Base-by-base conservation (phyloP, 2,888 invertebrate genomes). In the Macaria notata region DNA sequence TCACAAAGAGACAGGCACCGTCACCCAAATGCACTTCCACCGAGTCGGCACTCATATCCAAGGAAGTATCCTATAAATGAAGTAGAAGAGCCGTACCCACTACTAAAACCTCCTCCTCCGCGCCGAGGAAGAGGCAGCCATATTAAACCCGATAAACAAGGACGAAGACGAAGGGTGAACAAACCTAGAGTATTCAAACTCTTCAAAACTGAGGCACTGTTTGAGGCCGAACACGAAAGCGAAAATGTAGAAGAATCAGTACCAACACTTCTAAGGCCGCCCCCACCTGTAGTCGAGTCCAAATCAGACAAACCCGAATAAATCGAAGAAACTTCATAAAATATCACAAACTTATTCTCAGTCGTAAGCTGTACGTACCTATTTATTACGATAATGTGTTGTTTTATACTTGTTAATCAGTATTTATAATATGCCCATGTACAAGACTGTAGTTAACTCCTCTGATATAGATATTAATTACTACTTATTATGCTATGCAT, bases 81-180 rank as follows among this genome's bases (percentile, higher is more conserved):
- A 41, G 59, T 81, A 0, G 72, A 73, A 7, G 91, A 87, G 60
- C 92, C 92, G 3, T 88, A 91, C 62, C 90, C 88, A 9, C 67
- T 92, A 29, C 65, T 92, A 38, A 89, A 89, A 69, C 92, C 92
- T 38, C 92, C 92, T 44, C 86, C 89, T 4, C 80, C 78, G 1
- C 81, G 77, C 19, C 74, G 81, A 55, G 76, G 74, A 41, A 76
- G 83, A 60, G 71, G 71, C 43, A 68, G 66, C 39, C 74, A 73
- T 53, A 72, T 73, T 42, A 83, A 79, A 63, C 65, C 70, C 46
- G 87, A 86, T 36, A 83, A 80, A 57, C 73, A 76, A 50, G 73
- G 69, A 45, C 79, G 84, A 19, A 79, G 84, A 63, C 78, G 86
- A 56, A 81, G 86, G 7, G 54, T 79, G 1, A 78, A 71, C 38